These are phyloP conservation scores for Styela plicata DNA, from an alignment of 23 tunicate genomes.

Conservation along the genomic window DNA sequence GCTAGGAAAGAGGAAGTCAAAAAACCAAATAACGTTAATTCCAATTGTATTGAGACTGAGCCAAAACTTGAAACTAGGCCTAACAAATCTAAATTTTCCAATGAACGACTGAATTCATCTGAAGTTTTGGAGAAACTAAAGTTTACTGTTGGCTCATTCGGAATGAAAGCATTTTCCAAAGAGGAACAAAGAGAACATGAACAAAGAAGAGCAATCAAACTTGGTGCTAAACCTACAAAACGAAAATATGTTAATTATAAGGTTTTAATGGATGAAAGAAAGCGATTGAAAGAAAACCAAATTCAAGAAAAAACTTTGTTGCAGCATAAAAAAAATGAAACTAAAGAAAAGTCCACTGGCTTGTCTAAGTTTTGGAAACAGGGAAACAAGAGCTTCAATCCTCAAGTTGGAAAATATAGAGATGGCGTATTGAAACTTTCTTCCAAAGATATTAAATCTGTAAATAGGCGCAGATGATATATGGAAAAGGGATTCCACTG, in stretches of 20 bases:
- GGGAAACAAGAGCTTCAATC: not conserved
- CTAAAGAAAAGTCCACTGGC: not conserved
- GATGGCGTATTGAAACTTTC: constrained; percentile 50
- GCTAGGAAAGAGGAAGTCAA: not conserved
- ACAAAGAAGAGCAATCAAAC: constrained; percentile 45
- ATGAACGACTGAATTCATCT: constrained; percentile 29
- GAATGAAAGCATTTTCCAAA: constrained; percentile 51
- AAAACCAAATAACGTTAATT: not conserved
- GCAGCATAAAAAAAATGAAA: not conserved
- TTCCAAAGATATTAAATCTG: constrained; percentile 29
- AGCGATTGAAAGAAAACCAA: not conserved
- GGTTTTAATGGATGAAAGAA: constrained; percentile 21
- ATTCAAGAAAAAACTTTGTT: not conserved
- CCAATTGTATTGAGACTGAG: too few relatives aligned
- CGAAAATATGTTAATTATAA: constrained; percentile 56
- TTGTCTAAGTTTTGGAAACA: constrained; percentile 23
- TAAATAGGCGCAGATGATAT: constrained; percentile 10
- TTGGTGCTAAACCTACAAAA: constrained; percentile 80
- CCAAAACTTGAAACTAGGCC: too few relatives aligned
- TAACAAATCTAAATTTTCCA: not conserved
- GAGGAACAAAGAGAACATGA: constrained; percentile 68
- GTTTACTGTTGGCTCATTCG: constrained; percentile 61
- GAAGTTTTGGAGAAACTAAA: constrained; percentile 51
- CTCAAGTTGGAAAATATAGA: constrained; percentile 35
- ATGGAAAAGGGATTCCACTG: too few relatives aligned